Evolutionary conservation across 2,113 vertebrate genomes (phyloP), one percentile per base, ranked within the genome.

Genomic region (Notiomystis cincta): DNA sequence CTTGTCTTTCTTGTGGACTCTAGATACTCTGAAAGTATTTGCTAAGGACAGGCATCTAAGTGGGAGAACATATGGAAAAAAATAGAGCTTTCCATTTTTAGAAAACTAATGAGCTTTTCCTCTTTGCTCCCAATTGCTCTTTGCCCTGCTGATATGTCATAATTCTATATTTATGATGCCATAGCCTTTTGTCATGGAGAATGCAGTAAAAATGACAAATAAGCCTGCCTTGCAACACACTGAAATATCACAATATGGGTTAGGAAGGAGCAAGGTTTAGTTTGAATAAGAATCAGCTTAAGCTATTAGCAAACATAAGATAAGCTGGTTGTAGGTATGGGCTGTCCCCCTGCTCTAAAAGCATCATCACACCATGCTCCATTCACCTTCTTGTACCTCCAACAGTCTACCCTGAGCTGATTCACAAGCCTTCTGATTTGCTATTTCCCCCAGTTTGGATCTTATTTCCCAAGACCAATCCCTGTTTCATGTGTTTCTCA

Each of bases 221-320:
- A 80, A 65, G 28, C 48, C 75, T 93, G 58, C 71, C 79, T 48
- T 70, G 82, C 60, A 90, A 92, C 82, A 75, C 25, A 21, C 38
- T 53, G 76, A 95, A 87, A 82, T 85, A 75, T 30, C 50, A 87
- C 44, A 60, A 35, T 67, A 81, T 2, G 24, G 44, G 10, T 60
- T 86, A 86, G 64, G 76, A 96, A 88, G 44, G 75, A 92, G 51
- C 79, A 95, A 95, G 76, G 87, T 90, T 84, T 90, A 91, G 70
- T 88, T 75, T 89, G 83, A 95, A 4, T 66, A 93, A 66, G 50
- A 77, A 89, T 14, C 13, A 77, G 56, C 40, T 83, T 70, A 86
- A 89, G 54, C n/a, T 56, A 17, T 37, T 33, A 53, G 60, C 56
- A 96, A 95, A 88, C 25, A 77, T 3, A 81, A 70, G 60, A 78